phyloP scores from a whole-genome alignment of 2,797 vertebrate species.

The Gobionotothen gibberifrons region DNA sequence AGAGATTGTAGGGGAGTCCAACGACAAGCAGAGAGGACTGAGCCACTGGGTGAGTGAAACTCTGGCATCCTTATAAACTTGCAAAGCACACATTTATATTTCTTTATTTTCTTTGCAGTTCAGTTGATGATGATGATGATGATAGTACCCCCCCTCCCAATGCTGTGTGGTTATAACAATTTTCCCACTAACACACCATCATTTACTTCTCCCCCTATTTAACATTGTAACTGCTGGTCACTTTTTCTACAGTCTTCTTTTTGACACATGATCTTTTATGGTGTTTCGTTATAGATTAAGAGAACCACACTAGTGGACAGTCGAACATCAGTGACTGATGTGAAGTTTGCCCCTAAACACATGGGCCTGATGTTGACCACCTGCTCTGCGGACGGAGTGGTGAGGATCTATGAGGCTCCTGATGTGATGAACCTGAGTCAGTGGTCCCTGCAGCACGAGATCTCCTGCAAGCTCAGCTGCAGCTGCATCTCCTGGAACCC shows the following conservation, averaged over 20 bases:
- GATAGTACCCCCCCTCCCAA: not conserved
- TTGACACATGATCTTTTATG: conserved; percentile 5
- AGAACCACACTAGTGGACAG: conserved; percentile 98
- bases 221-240: not conserved
- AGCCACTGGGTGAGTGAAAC: conserved; percentile 94
- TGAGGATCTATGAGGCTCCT: conserved; percentile 97
- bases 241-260: not conserved
- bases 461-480: conserved; percentile 97
- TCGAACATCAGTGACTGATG: conserved; percentile 97
- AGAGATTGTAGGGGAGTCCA: conserved; percentile 99
- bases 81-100: not conserved
- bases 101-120: not conserved
- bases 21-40: conserved; percentile 96
- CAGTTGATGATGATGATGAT: not conserved
- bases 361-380: conserved; percentile 98
- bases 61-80: not conserved
- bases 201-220: not conserved
- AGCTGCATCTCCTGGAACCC: conserved; percentile 99
- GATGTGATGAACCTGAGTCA: conserved; percentile 99
- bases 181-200: not conserved
- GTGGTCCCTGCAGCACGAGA: conserved; percentile 98
- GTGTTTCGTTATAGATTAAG: conserved; percentile 87
- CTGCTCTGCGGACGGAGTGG: conserved; percentile 95
- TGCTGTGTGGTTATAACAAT: not conserved
- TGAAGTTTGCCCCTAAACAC: conserved; percentile 98